These are phyloP conservation scores for Pharmacophagus antenor DNA, from an alignment of 2,888 invertebrate species.

Conservation along the genomic window DNA sequence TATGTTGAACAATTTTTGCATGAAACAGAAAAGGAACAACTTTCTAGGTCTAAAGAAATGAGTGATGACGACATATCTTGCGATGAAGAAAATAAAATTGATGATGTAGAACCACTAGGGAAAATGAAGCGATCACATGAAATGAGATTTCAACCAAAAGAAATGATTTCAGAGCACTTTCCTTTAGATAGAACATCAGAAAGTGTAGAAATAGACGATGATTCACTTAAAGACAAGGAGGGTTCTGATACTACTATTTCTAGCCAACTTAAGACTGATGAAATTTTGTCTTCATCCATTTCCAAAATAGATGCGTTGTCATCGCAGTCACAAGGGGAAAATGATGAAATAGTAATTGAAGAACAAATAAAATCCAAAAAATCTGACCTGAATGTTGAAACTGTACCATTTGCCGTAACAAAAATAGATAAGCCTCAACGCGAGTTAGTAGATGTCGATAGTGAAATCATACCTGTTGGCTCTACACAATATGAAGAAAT, in stretches of 20 bases:
- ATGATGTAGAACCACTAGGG: conserved; percentile 79
- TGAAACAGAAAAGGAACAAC: conserved; percentile 59
- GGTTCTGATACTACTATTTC: conserved; percentile 72
- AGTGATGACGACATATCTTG: conserved; percentile 79
- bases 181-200: conserved; percentile 65
- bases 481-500: conserved; percentile 72
- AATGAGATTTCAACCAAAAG: conserved; percentile 90
- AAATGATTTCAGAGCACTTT: conserved; percentile 75
- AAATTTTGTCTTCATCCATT: conserved; percentile 68
- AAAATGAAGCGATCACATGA: conserved; percentile 94
- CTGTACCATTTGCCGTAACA: conserved; percentile 64
- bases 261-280: conserved; percentile 71
- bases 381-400: conserved; percentile 46
- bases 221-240: conserved; percentile 66
- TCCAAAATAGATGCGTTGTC: conserved; percentile 68
- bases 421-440: conserved; percentile 64
- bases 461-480: conserved; percentile 72
- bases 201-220: conserved; percentile 67
- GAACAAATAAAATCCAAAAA: conserved; percentile 42
- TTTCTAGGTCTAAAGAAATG: conserved; percentile 65
- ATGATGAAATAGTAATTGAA: conserved; percentile 55
- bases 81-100: conserved; percentile 76
- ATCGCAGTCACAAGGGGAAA: conserved; percentile 56
- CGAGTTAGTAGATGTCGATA: conserved; percentile 74
- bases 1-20: conserved; percentile 78